Evolutionary conservation across 1,140 invertebrate genomes (phyloP).

Genomic region (Leptonema lineaticorne): DNA sequence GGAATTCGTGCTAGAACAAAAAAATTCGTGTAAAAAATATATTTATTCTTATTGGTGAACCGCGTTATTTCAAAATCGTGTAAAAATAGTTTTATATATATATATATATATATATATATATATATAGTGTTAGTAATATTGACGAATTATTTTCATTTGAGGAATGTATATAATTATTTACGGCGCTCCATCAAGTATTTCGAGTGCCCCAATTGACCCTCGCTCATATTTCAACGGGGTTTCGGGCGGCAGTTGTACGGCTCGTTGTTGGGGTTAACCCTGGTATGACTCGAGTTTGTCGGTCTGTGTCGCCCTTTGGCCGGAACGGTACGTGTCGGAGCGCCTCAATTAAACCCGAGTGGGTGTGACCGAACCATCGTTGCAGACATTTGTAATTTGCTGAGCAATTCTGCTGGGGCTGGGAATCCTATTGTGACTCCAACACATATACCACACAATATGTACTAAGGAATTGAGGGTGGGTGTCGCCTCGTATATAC

Average conservation of each 20-base stretch:
- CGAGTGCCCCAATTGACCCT: neutral
- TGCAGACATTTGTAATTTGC: constrained; percentile 17
- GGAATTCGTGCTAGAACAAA: too few relatives aligned
- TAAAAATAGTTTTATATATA: too few relatives aligned
- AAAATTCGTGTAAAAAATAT: too few relatives aligned
- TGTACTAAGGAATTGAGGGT: neutral
- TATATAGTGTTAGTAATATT: too few relatives aligned
- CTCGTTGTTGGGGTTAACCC: neutral
- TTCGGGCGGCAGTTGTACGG: neutral
- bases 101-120: too few relatives aligned
- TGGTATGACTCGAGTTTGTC: neutral
- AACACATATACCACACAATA: neutral
- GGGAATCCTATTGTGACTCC: neutral
- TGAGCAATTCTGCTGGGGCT: neutral
- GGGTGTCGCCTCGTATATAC: neutral
- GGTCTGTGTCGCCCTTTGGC: neutral
- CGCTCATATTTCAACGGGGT: constrained; percentile 9
- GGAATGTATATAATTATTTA: constrained; percentile 9
- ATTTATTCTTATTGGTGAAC: too few relatives aligned
- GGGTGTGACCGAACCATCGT: constrained; percentile 6
- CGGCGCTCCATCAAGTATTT: neutral
- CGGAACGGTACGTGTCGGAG: neutral
- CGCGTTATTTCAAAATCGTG: too few relatives aligned
- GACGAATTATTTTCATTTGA: too few relatives aligned
- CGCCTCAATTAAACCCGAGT: constrained; percentile 9